Conservation (phyloP, 2,797 vertebrate species). For the Chelon labrosus region DNA sequence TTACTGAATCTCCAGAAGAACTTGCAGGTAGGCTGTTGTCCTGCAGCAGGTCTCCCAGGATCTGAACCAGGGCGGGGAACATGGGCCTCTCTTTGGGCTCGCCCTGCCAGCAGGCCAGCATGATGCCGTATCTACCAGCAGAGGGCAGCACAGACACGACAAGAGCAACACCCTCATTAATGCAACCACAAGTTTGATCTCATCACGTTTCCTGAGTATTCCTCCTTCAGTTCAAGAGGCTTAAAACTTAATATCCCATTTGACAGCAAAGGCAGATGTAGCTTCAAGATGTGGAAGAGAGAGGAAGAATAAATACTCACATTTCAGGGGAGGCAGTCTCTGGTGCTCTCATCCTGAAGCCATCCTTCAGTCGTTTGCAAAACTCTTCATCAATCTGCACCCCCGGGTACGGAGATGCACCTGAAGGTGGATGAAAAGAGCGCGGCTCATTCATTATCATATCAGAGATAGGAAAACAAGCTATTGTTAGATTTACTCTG, state of each 20-base stretch:
- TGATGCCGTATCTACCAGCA: conserved; percentile 93
- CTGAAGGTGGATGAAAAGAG: conserved; percentile 73
- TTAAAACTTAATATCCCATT: conserved; percentile 1
- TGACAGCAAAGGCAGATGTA: conserved; percentile 1
- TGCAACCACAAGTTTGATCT: neutral
- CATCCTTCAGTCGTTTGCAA: conserved; percentile 93
- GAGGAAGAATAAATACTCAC: conserved; percentile 79
- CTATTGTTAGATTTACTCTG: conserved; percentile 1
- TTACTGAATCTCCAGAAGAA: neutral
- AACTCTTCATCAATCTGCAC: conserved; percentile 99
- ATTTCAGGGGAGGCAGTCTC: conserved; percentile 96
- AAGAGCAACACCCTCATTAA: neutral
- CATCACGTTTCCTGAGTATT: neutral
- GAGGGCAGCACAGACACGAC: conserved; percentile 67
- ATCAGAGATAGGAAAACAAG: neutral
- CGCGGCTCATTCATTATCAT: neutral
- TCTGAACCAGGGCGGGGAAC: conserved; percentile 94
- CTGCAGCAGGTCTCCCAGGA: conserved; percentile 94
- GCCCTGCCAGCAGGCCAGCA: conserved; percentile 97
- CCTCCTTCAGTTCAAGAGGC: conserved; percentile 11
- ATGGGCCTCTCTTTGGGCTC: conserved; percentile 94
- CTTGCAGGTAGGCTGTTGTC: conserved; percentile 91
- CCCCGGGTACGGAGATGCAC: conserved; percentile 97
- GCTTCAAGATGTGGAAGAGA: neutral
- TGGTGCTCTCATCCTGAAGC: conserved; percentile 95